A percentile compares a stretch with the other conserved stretches of the same genome.
Evolutionary conservation across 2,797 vertebrate genomes (phyloP).

Genomic region (Pteropus rufus): DNA sequence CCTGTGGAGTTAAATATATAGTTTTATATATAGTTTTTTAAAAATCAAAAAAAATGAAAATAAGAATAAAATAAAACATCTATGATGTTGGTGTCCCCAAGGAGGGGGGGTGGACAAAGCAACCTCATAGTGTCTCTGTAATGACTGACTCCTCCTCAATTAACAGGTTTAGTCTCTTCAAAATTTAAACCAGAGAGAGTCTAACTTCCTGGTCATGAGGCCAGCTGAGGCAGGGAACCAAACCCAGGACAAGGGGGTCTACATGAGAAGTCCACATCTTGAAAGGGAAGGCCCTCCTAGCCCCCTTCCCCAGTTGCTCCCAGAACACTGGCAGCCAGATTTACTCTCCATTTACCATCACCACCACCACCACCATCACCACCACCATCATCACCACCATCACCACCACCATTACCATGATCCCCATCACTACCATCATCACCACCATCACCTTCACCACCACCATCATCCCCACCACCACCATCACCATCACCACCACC

Average conservation of each 20-base stretch:
- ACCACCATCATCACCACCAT: not conserved
- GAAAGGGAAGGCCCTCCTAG: not conserved
- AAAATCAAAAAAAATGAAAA: too few relatives aligned
- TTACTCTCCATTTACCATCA: not conserved
- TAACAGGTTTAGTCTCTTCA: not conserved
- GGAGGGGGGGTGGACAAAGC: too few relatives aligned
- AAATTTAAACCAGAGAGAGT: not conserved
- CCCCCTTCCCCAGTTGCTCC: not conserved
- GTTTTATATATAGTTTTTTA: not conserved
- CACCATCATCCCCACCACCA: not conserved
- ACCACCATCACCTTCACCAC: rapidly evolving
- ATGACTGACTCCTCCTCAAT: not conserved
- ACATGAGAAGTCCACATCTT: not conserved
- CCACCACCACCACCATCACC: rapidly evolving
- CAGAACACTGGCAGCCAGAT: not conserved
- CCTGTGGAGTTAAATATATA: not conserved
- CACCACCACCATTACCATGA: not conserved
- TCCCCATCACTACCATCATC: rapidly evolving
- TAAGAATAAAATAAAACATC: not conserved
- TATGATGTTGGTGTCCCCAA: not conserved
- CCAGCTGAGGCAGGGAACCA: not conserved
- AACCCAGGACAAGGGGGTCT: too few relatives aligned
- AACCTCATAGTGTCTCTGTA: not conserved
- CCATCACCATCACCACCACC: too few relatives aligned
- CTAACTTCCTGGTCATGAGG: not conserved